Percentiles rank a stretch among this genome's conserved stretches.
These are phyloP conservation scores for Rhyacichthys aspro DNA, from an alignment of 2,797 vertebrate species.

Conservation along the genomic window DNA sequence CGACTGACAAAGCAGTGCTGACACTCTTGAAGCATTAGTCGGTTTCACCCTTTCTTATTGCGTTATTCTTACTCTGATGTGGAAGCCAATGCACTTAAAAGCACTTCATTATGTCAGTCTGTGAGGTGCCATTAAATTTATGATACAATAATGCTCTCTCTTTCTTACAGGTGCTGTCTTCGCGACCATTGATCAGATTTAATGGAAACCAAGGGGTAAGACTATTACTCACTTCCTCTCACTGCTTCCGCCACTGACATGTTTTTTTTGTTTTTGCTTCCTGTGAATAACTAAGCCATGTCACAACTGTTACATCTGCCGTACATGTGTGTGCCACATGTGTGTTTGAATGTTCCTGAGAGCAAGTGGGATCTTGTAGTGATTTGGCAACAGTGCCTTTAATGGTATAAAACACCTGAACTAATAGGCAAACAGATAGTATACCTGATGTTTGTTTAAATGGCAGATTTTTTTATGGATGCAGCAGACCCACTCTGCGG, in stretches of 20 bases:
- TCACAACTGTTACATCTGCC: constrained; percentile 4
- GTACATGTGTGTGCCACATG: not conserved
- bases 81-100: not conserved
- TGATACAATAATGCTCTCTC: constrained; percentile 32
- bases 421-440: not conserved
- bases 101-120: not conserved
- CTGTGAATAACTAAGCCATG: not conserved
- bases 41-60: not conserved
- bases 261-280: not conserved
- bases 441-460: constrained; percentile 17
- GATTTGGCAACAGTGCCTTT: not conserved
- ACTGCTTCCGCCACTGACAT: not conserved
- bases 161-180: constrained; percentile 73
- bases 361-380: too few relatives aligned
- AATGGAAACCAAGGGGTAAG: constrained; percentile 88
- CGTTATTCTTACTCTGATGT: not conserved
- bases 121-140: constrained; percentile 5
- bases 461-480: constrained; percentile 24
- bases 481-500: constrained; percentile 9
- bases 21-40: not conserved
- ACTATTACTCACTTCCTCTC: constrained; percentile 4
- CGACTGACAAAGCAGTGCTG: not conserved
- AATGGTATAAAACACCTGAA: too few relatives aligned
- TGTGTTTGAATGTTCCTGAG: too few relatives aligned
- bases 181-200: constrained; percentile 80